A percentile compares a stretch with the other conserved stretches of the same genome.
phyloP scores from a whole-genome alignment of 37 sponge, comb jelly and placozoan species.

The Ephydatia muelleri region DNA sequence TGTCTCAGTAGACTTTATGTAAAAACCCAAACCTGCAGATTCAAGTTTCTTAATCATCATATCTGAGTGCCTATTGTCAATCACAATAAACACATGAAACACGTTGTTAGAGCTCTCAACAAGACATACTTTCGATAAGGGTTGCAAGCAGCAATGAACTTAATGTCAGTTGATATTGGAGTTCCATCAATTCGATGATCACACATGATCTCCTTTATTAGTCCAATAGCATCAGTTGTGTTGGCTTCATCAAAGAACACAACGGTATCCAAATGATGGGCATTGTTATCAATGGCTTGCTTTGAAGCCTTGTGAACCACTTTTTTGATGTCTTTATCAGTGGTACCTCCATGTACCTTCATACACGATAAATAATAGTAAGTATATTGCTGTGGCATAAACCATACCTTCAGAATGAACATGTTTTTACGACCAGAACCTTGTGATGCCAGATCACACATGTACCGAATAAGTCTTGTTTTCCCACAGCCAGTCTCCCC shows the following conservation, averaged over 20 bases:
- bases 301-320: too few relatives aligned
- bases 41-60: conserved; percentile 67
- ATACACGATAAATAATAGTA: not conserved
- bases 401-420: conserved; percentile 56
- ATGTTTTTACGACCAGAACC: conserved; percentile 24
- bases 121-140: conserved; percentile 64
- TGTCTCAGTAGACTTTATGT: too few relatives aligned
- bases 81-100: too few relatives aligned
- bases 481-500: conserved; percentile 98
- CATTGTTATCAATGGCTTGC: too few relatives aligned
- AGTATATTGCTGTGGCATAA: not conserved
- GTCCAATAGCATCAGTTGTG: too few relatives aligned
- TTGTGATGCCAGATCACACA: conserved; percentile 63
- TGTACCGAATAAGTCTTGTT: conserved; percentile 82
- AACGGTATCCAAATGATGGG: too few relatives aligned
- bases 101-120: too few relatives aligned
- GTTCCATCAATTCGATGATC: conserved; percentile 63
- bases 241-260: conserved; percentile 93
- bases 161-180: conserved; percentile 37
- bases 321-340: not conserved
- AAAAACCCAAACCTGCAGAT: conserved; percentile 74
- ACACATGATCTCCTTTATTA: too few relatives aligned
- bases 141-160: conserved; percentile 88
- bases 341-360: not conserved
- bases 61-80: conserved; percentile 44